Base-by-base conservation (phyloP, 2,797 vertebrate species). In the Merluccius polli region DNA sequence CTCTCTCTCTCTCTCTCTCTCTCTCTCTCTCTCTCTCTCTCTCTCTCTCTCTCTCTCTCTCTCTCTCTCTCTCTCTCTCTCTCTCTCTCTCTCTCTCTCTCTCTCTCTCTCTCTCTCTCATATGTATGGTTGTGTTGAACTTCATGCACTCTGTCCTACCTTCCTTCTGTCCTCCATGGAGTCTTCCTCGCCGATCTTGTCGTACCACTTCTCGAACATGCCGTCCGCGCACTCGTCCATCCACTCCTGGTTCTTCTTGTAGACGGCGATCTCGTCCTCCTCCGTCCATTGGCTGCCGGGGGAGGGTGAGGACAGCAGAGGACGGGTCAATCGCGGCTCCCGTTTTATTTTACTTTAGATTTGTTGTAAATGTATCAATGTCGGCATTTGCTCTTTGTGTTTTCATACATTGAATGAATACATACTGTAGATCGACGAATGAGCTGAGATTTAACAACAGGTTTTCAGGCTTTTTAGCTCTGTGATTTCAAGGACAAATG, bases 221-320 rank as follows among this genome's bases (percentile, higher is more conserved):
- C 96, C 94, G 30, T 99, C 97, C 90, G 96, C 96, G 79, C 97
- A 98, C 89, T 98, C 97, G 48, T 98, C 97, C 97, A 99, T 97
- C 97, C 97, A 99, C 80, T 98, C 96, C 32, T 94, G 95, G 89
- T 98, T 98, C 90, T 97, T 96, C 90, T 96, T 97, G 85, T 97
- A 98, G 91, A 97, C 97, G 12, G 95, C 90, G 10, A 98, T 95
- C 91, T 99, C 97, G 80, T 99, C 97, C 85, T 98, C 97, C 89
- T 98, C 96, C 1, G 95, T 98, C 96, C 96, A 97, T 31, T 96
- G 96, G 89, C 98, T 99, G 80, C 70, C 79, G 2, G 78, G n/a
- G 0, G 73, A 6, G 73, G 70, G 84, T 33, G 73, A n/a, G 52
- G 52, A 24, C 21, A 9, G 52, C 48, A n/a, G 48, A n/a, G 21